A percentile compares a stretch with the other conserved stretches of the same genome.
Evolutionary conservation across 2,797 vertebrate species (phyloP).

Genomic region (Psittacula echo): DNA sequence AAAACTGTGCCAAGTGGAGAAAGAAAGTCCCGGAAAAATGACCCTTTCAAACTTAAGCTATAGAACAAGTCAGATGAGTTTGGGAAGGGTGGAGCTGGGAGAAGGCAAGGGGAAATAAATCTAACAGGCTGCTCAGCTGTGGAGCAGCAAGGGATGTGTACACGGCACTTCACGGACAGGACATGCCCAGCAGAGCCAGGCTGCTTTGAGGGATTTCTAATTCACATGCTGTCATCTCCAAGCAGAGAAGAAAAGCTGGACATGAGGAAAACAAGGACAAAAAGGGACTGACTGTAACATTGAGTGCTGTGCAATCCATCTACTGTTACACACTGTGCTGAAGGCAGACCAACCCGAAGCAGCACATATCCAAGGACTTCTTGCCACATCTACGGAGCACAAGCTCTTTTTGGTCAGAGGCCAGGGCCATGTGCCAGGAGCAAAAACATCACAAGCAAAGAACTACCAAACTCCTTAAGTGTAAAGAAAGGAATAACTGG

Average conservation of each 20-base stretch:
- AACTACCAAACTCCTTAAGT: constrained; percentile 1
- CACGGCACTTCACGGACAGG: background rate
- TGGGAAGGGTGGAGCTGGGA: constrained; percentile 22
- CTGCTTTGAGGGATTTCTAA: background rate
- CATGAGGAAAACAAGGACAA: background rate
- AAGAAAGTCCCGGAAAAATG: background rate
- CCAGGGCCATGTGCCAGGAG: constrained; percentile 52
- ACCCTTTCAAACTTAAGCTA: background rate
- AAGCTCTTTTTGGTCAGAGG: constrained; percentile 28
- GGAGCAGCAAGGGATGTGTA: background rate
- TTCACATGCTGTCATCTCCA: background rate
- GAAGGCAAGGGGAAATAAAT: constrained; percentile 26
- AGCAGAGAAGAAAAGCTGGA: background rate
- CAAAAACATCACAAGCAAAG: constrained; percentile 50
- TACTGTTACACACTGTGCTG: background rate
- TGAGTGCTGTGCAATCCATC: background rate
- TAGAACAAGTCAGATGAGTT: constrained; percentile 49
- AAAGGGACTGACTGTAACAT: background rate
- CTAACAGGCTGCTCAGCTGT: background rate
- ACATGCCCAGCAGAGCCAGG: background rate
- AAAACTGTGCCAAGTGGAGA: background rate
- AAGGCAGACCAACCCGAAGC: background rate
- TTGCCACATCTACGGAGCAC: constrained; percentile 53
- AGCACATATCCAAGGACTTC: constrained; percentile 34
- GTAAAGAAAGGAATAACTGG: constrained; percentile 34